These are phyloP conservation scores for Laupala kohalensis DNA, from an alignment of 1,140 invertebrate genomes.

Conservation along the genomic window DNA sequence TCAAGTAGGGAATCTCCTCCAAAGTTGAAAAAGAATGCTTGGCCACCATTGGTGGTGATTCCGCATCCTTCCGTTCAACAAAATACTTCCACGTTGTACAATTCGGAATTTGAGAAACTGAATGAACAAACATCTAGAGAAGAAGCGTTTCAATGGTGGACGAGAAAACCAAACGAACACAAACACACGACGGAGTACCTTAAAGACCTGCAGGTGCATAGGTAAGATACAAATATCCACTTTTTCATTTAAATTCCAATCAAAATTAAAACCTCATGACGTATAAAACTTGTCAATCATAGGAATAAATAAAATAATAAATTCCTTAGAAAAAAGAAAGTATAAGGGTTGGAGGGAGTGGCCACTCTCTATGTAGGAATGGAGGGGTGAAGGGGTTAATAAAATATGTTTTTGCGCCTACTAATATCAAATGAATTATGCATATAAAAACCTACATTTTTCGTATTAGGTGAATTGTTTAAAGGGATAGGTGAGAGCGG, in stretches of 20 bases:
- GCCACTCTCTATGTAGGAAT: no score
- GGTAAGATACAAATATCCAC: constrained; percentile 43
- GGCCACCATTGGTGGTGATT: constrained; percentile 22
- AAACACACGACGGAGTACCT: constrained; percentile 13
- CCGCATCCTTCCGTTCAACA: constrained; percentile 16
- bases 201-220: not conserved
- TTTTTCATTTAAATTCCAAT: constrained; percentile 73
- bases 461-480: no score
- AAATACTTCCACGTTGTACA: not conserved
- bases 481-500: no score
- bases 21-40: constrained; percentile 5
- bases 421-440: no score
- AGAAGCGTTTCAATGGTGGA: constrained; percentile 40
- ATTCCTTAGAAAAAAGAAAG: no score
- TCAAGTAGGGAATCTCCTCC: not conserved
- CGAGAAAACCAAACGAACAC: constrained; percentile 31
- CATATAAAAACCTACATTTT: no score
- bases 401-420: no score
- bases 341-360: no score
- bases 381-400: no score
- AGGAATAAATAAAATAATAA: no score
- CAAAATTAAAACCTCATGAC: no score
- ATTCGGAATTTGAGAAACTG: not conserved
- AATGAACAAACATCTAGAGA: constrained; percentile 22
- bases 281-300: no score